phyloP scores from a whole-genome alignment of 2,113 vertebrate genomes.

The Boleophthalmus pectinirostris region DNA sequence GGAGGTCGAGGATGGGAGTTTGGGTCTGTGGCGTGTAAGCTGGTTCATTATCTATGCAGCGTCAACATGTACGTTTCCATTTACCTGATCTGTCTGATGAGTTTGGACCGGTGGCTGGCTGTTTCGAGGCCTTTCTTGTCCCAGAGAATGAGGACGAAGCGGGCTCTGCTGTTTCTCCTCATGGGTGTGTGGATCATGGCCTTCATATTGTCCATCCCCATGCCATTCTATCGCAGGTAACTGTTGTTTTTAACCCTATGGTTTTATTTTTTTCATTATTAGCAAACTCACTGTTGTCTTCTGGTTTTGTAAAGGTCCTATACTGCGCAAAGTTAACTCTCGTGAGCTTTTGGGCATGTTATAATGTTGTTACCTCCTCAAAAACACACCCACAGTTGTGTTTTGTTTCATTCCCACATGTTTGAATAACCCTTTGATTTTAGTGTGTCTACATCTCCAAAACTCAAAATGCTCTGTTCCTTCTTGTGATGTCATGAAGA shows the following conservation, averaged over 20 bases:
- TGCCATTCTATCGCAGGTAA: constrained; percentile 84
- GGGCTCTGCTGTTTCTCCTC: constrained; percentile 71
- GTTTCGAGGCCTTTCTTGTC: constrained; percentile 82
- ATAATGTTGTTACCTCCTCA: too few relatives aligned
- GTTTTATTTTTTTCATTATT: neutral
- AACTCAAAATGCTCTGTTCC: too few relatives aligned
- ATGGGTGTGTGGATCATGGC: constrained; percentile 79
- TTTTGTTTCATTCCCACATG: too few relatives aligned
- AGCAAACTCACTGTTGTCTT: too few relatives aligned
- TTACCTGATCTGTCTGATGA: constrained; percentile 87
- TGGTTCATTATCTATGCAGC: constrained; percentile 82
- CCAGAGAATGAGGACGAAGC: constrained; percentile 81
- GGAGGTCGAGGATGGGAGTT: constrained; percentile 79
- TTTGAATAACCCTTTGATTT: too few relatives aligned
- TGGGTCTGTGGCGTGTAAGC: constrained; percentile 79
- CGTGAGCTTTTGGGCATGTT: too few relatives aligned
- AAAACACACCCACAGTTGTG: too few relatives aligned
- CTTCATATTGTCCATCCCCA: constrained; percentile 80
- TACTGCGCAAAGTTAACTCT: too few relatives aligned
- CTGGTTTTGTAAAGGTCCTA: too few relatives aligned
- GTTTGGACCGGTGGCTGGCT: constrained; percentile 86
- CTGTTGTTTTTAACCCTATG: neutral
- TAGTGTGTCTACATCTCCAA: too few relatives aligned
- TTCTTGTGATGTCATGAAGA: too few relatives aligned
- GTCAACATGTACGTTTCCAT: constrained; percentile 92